Evolutionary conservation across 2,113 vertebrate species (phyloP), one percentile per base, ranked within the genome.

Genomic region (Eulemur rufifrons): DNA sequence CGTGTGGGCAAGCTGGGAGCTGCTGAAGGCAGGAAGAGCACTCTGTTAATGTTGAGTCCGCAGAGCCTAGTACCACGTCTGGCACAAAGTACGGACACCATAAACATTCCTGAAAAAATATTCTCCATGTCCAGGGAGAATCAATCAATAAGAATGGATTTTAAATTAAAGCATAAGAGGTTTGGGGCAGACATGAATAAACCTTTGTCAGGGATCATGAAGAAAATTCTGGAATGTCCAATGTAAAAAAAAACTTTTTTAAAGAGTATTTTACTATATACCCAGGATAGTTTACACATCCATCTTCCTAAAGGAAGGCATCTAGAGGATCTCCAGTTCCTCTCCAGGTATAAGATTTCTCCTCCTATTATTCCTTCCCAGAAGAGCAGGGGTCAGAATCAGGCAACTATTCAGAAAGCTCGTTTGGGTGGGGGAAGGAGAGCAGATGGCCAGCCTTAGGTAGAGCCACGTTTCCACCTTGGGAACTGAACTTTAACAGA

Each of bases 201-300:
- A 27, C 34, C 63, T 92, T 92, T 95, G 20, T 76, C 81, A 64
- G 25, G 27, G 27, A 80, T 89, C 83, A 66, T 64, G 80, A 95
- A 89, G 42, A 93, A 94, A 95, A 95, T 64, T 83, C 68, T 69
- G 66, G 47, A 93, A 82, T 71, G 21, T 63, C 45, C 84, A 88
- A 86, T 5, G 2, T 39, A 32, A 69, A 88, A 91, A 78, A 56
- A 27, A 68, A 47, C 39, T 47, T 56, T 56, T 56, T 56, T 21
- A 69, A 83, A 90, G 71, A 42, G 27, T 80, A 50, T 73, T 69
- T 63, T 91, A 64, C 54, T 78, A 34, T 76, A 86, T 86, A 56
- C 29, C 76, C 64, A 61, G 69, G 63, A 93, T 37, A 54, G 63
- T 86, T 93, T 54, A 82, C 18, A 91, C 34, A 45, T 29, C 63